phyloP scores from a whole-genome alignment of 2,113 vertebrate species.

The Hippocampus guttulatus region DNA sequence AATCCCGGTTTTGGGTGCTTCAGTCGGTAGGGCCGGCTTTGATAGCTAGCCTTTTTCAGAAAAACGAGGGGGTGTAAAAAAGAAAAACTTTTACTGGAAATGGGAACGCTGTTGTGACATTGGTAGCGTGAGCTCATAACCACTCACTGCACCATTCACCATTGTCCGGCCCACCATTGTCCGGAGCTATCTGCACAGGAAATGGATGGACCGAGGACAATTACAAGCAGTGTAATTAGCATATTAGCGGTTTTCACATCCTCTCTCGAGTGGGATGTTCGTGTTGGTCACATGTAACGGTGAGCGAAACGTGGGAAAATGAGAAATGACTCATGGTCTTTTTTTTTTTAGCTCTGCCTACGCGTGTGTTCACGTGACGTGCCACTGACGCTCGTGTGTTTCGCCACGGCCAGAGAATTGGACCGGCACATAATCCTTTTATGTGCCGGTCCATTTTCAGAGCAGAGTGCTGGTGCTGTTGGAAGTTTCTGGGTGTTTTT shows the following conservation, averaged over 20 bases:
- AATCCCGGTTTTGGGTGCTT: no score
- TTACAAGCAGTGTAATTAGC: conserved; percentile 32
- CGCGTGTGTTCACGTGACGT: no score
- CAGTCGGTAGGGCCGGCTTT: no score
- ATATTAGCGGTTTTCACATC: conserved; percentile 11
- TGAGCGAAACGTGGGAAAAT: conserved; percentile 37
- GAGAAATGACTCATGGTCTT: conserved; percentile 46
- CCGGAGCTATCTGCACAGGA: neutral
- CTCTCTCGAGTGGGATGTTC: conserved; percentile 38
- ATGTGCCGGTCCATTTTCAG: conserved; percentile 51
- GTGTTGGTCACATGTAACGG: conserved; percentile 39
- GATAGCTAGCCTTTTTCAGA: no score
- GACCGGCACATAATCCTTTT: no score
- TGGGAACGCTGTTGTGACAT: no score
- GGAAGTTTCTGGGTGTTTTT: conserved; percentile 4
- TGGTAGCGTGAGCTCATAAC: neutral
- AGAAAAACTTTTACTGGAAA: no score
- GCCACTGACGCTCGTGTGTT: conserved; percentile 10
- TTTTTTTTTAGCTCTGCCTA: neutral
- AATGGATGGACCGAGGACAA: neutral
- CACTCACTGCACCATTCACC: no score
- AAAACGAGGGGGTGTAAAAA: no score
- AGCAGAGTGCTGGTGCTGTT: conserved; percentile 24
- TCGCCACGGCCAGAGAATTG: conserved; percentile 50
- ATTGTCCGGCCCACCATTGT: neutral